Base-by-base conservation (phyloP, 2,888 invertebrate genomes). In the Sympetrum striolatum region DNA sequence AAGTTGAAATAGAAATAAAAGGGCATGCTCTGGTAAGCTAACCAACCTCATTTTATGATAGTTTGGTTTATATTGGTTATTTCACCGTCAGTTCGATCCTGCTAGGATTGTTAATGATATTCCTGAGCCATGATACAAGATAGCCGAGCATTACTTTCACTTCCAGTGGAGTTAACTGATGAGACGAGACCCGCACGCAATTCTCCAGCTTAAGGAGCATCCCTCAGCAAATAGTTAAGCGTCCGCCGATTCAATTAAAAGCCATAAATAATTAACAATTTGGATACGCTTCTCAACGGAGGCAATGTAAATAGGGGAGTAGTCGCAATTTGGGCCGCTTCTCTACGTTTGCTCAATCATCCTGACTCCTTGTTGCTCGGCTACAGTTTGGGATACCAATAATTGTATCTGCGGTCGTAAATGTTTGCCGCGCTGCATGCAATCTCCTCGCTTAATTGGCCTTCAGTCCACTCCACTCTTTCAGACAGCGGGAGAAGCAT, bases 381-480 rank as follows among this genome's bases (percentile, higher is more conserved):
- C 39, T 60, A 60, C 86, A 86, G 60, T 37, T 86, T 64, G 86
- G 48, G 86, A 64, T 60, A 35, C 60, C 86, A 60, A 37, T 60
- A 86, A 86, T 58, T 86, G 86, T 64, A 86, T 86, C 60, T 35
- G 60, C 37, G 86, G 37, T 12, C 60, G 60, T 48, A 86, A 64
- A 64, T 37, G 31, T 53, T 44, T 58, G 53, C 31, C 37, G 86
- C 60, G 35, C 86, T 35, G 53, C 86, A 64, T 86, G 58, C 86
- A 64, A 48, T 86, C 86, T 37, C 15, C 60, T n/a, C 37, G 82
- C 37, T 86, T 86, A 86, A 86, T 86, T 86, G 86, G 86, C 60
- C 58, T 60, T 37, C 86, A 60, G 60, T 60, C 86, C 86, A 37
- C 64, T 37, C 37, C n/a, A 86, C 86, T 86, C 86, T 60, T 86